phyloP scores from a whole-genome alignment of 2,888 invertebrate genomes.

The Synergus itoensis region DNA sequence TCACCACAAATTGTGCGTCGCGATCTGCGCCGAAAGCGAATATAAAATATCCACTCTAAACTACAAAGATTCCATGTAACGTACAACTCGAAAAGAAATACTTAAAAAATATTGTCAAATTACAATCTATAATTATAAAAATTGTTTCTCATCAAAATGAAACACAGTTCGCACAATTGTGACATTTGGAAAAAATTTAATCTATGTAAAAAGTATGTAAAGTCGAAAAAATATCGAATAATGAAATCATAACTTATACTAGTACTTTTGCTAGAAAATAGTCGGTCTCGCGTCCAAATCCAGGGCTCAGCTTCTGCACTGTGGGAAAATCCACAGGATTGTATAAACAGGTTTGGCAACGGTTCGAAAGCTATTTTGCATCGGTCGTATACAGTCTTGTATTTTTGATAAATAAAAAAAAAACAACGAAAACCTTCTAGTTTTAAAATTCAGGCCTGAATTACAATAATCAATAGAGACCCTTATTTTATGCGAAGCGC shows the following conservation, averaged over 20 bases:
- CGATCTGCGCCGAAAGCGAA: conserved; percentile 59
- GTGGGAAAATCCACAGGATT: conserved; percentile 53
- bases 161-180: background rate
- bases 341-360: conserved; percentile 57
- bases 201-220: background rate
- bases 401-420: background rate
- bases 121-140: background rate
- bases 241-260: conserved; percentile 43
- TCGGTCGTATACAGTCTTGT: background rate
- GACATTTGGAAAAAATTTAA: background rate
- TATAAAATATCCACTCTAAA: conserved; percentile 53
- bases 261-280: conserved; percentile 9
- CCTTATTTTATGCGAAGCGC: too few relatives aligned
- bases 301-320: conserved; percentile 51
- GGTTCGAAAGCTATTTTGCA: conserved; percentile 37
- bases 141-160: background rate
- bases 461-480: too few relatives aligned
- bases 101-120: background rate
- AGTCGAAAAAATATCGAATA: conserved; percentile 35
- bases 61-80: background rate
- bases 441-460: background rate
- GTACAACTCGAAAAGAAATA: background rate
- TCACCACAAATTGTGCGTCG: conserved; percentile 61
- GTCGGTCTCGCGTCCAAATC: conserved; percentile 38
- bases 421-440: background rate